A percentile compares a stretch with the other conserved stretches of the same genome.
Conservation (phyloP, 2,888 invertebrate genomes). For the Petrophora chlorosata region DNA sequence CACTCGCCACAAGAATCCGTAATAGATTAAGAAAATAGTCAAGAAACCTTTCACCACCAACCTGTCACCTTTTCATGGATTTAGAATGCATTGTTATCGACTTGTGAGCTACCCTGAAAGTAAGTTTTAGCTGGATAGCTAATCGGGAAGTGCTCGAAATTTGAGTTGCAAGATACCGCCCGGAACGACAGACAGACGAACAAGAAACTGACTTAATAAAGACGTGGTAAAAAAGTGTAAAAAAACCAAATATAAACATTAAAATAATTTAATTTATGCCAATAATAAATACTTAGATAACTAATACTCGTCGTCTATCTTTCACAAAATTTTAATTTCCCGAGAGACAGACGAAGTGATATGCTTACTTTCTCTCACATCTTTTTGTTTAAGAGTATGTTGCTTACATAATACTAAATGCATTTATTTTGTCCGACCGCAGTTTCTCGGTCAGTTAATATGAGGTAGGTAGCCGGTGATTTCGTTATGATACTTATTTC, state of each 20-base stretch:
- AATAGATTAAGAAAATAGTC: no score
- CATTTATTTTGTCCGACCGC: background rate
- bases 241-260: background rate
- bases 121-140: no score
- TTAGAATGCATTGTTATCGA: no score
- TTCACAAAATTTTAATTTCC: conserved; percentile 58
- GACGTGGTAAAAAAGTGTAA: no score
- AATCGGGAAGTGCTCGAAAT: no score
- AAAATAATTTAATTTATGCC: background rate
- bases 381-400: conserved; percentile 4
- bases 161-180: no score
- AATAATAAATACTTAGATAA: conserved; percentile 35
- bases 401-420: background rate
- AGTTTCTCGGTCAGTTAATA: background rate
- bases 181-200: no score
- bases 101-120: no score
- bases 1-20: no score
- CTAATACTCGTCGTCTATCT: conserved; percentile 60
- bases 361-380: conserved; percentile 4
- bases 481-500: background rate
- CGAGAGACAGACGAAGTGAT: conserved; percentile 66
- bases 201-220: no score
- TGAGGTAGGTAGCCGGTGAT: background rate
- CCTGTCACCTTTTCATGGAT: no score
- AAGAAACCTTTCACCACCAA: no score